A percentile compares a stretch with the other conserved stretches of the same genome.
Evolutionary conservation across 2,888 invertebrate genomes (phyloP).

Genomic region (Notodonta dromedarius): DNA sequence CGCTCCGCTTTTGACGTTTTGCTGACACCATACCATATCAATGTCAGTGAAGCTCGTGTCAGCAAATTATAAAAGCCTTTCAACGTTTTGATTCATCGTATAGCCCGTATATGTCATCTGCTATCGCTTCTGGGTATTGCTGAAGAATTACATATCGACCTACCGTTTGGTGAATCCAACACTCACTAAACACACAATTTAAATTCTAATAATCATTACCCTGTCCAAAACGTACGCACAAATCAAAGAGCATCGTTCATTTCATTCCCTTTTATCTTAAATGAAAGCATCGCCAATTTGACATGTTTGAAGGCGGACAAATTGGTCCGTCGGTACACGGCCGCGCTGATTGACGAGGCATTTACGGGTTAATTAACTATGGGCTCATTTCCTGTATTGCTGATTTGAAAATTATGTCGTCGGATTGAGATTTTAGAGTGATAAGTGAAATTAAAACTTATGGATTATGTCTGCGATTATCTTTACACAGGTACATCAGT

Average conservation of each 20-base stretch:
- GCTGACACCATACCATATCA: no score
- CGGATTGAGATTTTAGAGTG: not conserved
- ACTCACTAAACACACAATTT: no score
- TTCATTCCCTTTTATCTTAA: slow-evolving; percentile 10
- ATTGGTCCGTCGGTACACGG: slow-evolving; percentile 28
- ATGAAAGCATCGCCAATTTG: slow-evolving; percentile 12
- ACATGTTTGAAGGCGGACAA: slow-evolving; percentile 28
- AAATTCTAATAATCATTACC: not conserved
- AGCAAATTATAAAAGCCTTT: no score
- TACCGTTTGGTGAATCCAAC: no score
- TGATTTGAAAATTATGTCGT: slow-evolving; percentile 6
- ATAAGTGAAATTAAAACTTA: not conserved
- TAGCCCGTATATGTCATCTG: no score
- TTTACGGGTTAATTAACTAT: slow-evolving; percentile 34
- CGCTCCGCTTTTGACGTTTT: no score
- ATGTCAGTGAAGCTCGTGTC: no score
- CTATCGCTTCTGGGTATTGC: no score
- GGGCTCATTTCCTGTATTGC: slow-evolving; percentile 25
- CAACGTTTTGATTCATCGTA: no score
- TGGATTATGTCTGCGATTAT: not conserved
- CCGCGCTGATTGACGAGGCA: slow-evolving; percentile 28
- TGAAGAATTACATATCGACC: no score
- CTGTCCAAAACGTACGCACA: not conserved
- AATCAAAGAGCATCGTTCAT: slow-evolving; percentile 8
- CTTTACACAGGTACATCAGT: no score